Evolutionary conservation across 2,113 vertebrate species (phyloP), one percentile per base, ranked within the genome.

Genomic region (Egretta garzetta): DNA sequence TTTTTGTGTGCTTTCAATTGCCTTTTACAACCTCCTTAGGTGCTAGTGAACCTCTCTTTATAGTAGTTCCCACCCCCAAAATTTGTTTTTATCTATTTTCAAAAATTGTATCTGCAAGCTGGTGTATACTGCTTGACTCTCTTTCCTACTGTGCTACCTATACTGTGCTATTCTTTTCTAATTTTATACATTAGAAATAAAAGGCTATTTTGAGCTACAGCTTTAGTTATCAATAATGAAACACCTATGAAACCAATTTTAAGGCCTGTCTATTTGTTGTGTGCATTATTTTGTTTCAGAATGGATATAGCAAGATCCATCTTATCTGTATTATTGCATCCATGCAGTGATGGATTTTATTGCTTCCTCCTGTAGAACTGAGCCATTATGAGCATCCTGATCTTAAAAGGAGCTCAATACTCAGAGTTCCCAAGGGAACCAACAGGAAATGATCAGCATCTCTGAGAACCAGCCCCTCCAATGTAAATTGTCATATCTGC

Each of bases 381-480:
- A 95, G 33, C 33, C 58, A 63, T 92, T 92, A 90, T 71, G 63
- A 63, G 2, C 50, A 86, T 86, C 55, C 19, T 79, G 59, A 81
- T 94, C 52, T 90, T 77, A 90, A 91, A 92, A 86, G n/a, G 59
- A 91, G 41, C n/a, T 86, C 37, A 77, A 55, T 88, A 92, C 47
- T 33, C 23, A 49, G 37, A 68, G 3, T 2, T 91, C 76, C 47
- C 43, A 4, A 72, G 59, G 47, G 80, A 83, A 63, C 22, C 9
- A 79, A 84, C 14, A 88, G 50, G 66, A 91, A 86, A 86, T 77
- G 24, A 37, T 94, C 72, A 59, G 18, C 30, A 73, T 71, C 28
- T 70, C n/a, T 77, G 17, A 90, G 86, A 95, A 84, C 23, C 35
- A 77, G 9, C 12, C 18, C 14, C 18, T 86, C 7, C 4, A 41